Evolutionary conservation across 2,113 vertebrate species (phyloP).

Genomic region (Todiramphus saurophagus): DNA sequence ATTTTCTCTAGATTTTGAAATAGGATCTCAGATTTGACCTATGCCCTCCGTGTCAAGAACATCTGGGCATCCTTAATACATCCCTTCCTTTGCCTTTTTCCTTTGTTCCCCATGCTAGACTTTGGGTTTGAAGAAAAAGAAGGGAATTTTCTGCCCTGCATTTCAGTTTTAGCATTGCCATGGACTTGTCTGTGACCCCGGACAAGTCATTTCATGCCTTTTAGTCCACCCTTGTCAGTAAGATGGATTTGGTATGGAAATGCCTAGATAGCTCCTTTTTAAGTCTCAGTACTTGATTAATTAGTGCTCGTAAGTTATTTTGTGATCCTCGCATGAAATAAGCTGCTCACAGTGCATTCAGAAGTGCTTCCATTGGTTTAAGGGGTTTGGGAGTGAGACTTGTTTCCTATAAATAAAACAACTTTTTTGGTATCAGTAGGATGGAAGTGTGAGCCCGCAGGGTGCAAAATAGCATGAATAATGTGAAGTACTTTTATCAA

Average conservation of each 20-base stretch:
- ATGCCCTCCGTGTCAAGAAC: conserved; percentile 25
- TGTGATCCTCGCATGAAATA: background rate
- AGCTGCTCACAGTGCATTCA: background rate
- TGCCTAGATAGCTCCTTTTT: background rate
- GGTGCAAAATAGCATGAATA: background rate
- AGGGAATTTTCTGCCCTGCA: background rate
- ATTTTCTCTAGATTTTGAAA: conserved; percentile 69
- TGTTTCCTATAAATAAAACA: conserved; percentile 1
- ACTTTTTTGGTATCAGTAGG: background rate
- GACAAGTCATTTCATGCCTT: background rate
- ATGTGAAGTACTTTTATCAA: background rate
- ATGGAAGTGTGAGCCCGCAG: background rate
- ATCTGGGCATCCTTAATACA: conserved; percentile 58
- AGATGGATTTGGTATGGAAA: background rate
- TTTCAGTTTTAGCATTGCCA: background rate
- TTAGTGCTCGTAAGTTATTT: background rate
- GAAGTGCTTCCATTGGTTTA: background rate
- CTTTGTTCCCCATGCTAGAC: conserved; percentile 10
- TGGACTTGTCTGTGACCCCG: background rate
- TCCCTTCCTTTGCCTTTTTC: conserved; percentile 1
- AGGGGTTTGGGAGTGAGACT: background rate
- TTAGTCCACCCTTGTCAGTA: background rate
- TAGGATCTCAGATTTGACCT: conserved; percentile 62
- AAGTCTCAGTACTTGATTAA: conserved; percentile 28
- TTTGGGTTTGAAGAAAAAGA: background rate